phyloP scores from a whole-genome alignment of 2,113 vertebrate species.

The Haemorhous mexicanus region DNA sequence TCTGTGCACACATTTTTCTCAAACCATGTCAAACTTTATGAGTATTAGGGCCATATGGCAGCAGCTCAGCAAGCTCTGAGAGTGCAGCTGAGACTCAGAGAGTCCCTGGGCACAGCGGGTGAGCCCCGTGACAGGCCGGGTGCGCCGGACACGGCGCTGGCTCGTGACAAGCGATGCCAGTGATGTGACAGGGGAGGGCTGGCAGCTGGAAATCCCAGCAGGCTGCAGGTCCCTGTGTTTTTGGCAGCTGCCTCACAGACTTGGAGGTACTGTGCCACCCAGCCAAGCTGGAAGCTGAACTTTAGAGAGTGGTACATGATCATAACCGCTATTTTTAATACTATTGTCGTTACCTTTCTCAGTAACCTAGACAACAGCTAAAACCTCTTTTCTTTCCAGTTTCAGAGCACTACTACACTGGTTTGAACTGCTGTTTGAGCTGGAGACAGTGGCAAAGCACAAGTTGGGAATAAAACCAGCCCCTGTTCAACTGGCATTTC shows the following conservation, averaged over 20 bases:
- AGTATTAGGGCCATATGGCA: constrained; percentile 3
- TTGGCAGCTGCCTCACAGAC: not conserved
- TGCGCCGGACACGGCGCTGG: not conserved
- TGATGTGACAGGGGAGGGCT: not conserved
- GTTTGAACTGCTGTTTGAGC: not conserved
- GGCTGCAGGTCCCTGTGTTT: not conserved
- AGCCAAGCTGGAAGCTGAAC: not conserved
- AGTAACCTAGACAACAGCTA: constrained; percentile 59
- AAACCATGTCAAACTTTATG: constrained; percentile 5
- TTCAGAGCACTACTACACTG: not conserved
- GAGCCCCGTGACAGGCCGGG: not conserved
- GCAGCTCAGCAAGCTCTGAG: not conserved
- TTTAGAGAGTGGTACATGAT: not conserved
- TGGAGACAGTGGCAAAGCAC: constrained; percentile 14
- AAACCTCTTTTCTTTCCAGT: not conserved
- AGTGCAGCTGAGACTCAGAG: not conserved
- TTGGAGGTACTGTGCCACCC: not conserved
- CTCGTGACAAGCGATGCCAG: not conserved
- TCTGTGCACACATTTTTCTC: not conserved
- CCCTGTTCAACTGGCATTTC: not conserved
- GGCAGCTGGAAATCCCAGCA: not conserved
- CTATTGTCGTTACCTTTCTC: constrained; percentile 19
- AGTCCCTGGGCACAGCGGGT: not conserved
- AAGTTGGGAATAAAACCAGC: not conserved
- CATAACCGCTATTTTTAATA: constrained; percentile 10